These are phyloP conservation scores for Cetonia aurata DNA, from an alignment of 2,888 invertebrate species.

Conservation along the genomic window DNA sequence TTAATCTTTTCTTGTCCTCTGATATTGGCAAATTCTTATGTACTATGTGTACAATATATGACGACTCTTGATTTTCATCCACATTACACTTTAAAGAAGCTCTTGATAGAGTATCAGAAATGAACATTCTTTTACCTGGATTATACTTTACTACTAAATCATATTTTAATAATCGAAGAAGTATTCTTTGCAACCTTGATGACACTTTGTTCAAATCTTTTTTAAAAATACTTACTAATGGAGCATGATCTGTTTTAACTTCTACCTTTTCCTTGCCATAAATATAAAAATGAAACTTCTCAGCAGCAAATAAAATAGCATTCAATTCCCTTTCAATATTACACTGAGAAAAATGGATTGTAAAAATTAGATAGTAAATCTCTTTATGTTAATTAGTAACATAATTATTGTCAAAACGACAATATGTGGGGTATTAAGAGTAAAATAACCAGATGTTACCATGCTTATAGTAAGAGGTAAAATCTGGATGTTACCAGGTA, in stretches of 20 bases:
- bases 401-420: too few species aligned
- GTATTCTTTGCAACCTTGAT: slow-evolving; percentile 13
- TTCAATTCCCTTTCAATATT: slow-evolving; percentile 55
- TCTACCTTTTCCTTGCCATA: slow-evolving; percentile 14
- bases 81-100: slow-evolving; percentile 17
- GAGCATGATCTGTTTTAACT: slow-evolving; percentile 8
- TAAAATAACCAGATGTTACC: too few species aligned
- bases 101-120: slow-evolving; percentile 18
- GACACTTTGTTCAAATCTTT: slow-evolving; percentile 24
- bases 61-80: slow-evolving; percentile 31
- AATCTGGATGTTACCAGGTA: too few species aligned
- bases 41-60: slow-evolving; percentile 11
- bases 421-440: too few species aligned
- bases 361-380: too few species aligned
- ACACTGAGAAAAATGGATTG: too few species aligned
- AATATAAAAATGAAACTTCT: slow-evolving; percentile 10
- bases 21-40: slow-evolving; percentile 28
- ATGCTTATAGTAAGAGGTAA: too few species aligned
- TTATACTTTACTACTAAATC: slow-evolving; percentile 4
- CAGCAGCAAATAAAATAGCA: slow-evolving; percentile 47
- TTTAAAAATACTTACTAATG: slow-evolving; percentile 11
- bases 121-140: neutral
- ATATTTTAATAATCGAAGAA: slow-evolving; percentile 14
- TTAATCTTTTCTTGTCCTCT: slow-evolving; percentile 8
- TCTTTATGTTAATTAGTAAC: too few species aligned